Base-by-base conservation (phyloP, 2,888 invertebrate species). In the Lamellibrachia satsuma region DNA sequence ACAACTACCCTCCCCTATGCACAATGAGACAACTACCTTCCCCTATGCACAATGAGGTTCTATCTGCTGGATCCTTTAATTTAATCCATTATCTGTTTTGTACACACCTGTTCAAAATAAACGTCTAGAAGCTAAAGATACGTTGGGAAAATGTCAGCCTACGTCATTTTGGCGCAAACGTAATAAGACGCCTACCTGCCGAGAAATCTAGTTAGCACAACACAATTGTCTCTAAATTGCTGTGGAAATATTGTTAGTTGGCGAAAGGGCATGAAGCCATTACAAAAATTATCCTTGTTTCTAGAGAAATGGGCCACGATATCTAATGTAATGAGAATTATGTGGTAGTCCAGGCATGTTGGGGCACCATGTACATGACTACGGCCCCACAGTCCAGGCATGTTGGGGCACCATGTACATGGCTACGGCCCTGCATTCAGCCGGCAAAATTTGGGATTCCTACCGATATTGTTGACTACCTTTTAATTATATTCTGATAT, bases 151-250 rank as follows among this genome's bases (percentile, higher is more conserved):
- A 75, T 15, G 75, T 75, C 75, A 75, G 75, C 75, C 75, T 22
- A 75, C 22, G n/a, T 15, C 75, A 75, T 75, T 75, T 57, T 22
- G 22, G 4, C n/a, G 22, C 15, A 75, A 22, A 15, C 75, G 22
- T 75, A n/a, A 75, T 22, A 22, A 22, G 75, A 75, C 75, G n/a
- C 22, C 75, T 75, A 75, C 75, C 75, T 75, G 75, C 75, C 75
- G 22, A 6, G 4, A 75, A 75, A 75, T 4, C 15, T 6, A 75
- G 22, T 75, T 75, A 75, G 75, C n/a, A 75, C 15, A 75, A 75
- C 75, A 75, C 75, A 75, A 75, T 75, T 75, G 15, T 75, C 75
- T 75, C 75, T 75, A 75, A 75, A 75, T 75, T 15, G 75, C 75
- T 75, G 22, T 75, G 75, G 75, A n/a, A 75, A 75, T 75, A 75